A percentile compares a stretch with the other conserved stretches of the same genome.
These are phyloP conservation scores for Cacoxenus indagator DNA, from an alignment of 2,888 invertebrate species.

Conservation along the genomic window DNA sequence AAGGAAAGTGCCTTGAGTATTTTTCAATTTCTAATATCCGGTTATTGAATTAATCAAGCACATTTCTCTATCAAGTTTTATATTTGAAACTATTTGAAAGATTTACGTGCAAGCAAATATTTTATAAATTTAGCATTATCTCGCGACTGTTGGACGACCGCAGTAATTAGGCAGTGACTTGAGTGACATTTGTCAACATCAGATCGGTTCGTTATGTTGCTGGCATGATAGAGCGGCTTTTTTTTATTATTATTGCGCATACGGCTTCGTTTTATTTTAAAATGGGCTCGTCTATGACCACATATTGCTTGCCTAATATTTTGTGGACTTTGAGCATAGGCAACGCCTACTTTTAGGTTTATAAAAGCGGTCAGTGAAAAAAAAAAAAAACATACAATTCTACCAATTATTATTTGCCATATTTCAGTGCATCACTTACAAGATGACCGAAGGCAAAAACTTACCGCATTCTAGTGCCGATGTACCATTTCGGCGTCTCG, in stretches of 20 bases:
- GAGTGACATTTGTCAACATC: background rate
- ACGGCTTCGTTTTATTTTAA: background rate
- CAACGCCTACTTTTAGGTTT: background rate
- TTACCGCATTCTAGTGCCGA: slow-evolving; percentile 55
- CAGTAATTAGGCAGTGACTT: background rate
- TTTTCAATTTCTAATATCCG: no score
- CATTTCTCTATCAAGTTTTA: no score
- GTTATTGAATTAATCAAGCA: no score
- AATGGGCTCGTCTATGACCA: slow-evolving; percentile 19
- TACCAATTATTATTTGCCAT: background rate
- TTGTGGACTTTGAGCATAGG: slow-evolving; percentile 4
- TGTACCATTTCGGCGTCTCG: slow-evolving; percentile 58
- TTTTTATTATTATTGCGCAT: background rate
- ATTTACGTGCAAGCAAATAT: no score
- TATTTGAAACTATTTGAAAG: no score
- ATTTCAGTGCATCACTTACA: slow-evolving; percentile 14
- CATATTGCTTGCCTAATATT: background rate
- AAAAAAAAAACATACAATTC: background rate
- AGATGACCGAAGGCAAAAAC: slow-evolving; percentile 60
- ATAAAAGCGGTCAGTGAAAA: background rate
- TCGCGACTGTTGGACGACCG: background rate
- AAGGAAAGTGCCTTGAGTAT: no score
- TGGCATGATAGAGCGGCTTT: background rate
- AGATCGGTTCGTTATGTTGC: slow-evolving; percentile 2
- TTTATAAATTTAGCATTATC: slow-evolving; percentile 1